Evolutionary conservation across 2,888 invertebrate species (phyloP), one percentile per base, ranked within the genome.

Genomic region (Drosophila anomelani): DNA sequence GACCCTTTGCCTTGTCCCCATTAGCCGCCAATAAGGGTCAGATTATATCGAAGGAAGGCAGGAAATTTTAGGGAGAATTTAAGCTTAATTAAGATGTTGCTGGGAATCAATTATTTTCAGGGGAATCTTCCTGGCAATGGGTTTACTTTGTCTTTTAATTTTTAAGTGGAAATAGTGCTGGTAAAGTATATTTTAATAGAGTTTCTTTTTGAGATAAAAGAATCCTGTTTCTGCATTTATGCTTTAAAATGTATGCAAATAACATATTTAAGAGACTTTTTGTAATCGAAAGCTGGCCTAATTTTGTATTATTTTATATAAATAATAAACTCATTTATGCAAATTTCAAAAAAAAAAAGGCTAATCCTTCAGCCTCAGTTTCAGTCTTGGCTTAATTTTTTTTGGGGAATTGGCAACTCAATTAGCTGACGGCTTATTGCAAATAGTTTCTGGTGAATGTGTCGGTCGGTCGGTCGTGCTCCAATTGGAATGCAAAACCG

Each of bases 401-500:
- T 67, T 74, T 64, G 49, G 69, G 63, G 71, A 49, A 68, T 66
- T 63, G 74, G 82, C 85, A 75, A 81, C 81, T 78, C 81, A 87
- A 85, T 85, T 89, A 85, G 80, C 76, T 72, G 77, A 60, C 67
- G 71, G 67, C 71, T 77, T 69, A 82, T 85, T 89, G 86, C 79
- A 73, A 75, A 77, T 56, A 59, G 69, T 54, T 58, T 53, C 60
- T 77, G 75, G 76, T 84, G 89, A 88, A 80, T 84, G 88, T 84
- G 76, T 75, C 55, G 80, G 88, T 85, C 54, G 82, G 76, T 75
- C 55, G 80, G 88, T 85, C 78, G 87, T 85, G 85, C 88, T 89
- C 88, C 79, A 85, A 85, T 89, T 89, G 88, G 79, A 87, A 87
- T 84, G 89, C 85, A 79, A 79, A 84, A 76, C 79, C 79, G 84